These are phyloP conservation scores for Sapayoa aenigma DNA, from an alignment of 2,113 vertebrate species.

Conservation along the genomic window DNA sequence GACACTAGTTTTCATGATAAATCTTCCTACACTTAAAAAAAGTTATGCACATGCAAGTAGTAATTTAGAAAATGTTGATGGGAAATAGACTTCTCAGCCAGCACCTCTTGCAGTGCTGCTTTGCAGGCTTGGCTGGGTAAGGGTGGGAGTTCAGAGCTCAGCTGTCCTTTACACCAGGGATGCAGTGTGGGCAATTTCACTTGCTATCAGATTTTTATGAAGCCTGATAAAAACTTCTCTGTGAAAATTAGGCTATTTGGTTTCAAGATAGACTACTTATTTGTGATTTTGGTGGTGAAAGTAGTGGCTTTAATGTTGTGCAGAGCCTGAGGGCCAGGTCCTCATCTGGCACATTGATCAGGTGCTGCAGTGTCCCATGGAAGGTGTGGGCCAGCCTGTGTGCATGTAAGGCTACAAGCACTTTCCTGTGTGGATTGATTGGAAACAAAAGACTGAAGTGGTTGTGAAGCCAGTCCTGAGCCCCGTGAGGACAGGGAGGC, in stretches of 20 bases:
- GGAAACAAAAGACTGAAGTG: neutral
- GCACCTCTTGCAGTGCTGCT: neutral
- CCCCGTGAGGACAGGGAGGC: no score
- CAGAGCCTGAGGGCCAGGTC: neutral
- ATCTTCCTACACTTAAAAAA: neutral
- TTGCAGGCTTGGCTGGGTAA: neutral
- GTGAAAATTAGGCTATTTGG: neutral
- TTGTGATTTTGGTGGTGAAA: neutral
- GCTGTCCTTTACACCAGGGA: neutral
- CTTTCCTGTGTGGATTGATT: neutral
- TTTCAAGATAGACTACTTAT: neutral
- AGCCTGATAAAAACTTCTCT: neutral
- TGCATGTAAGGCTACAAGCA: neutral
- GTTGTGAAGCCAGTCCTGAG: neutral
- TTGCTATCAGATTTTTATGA: neutral
- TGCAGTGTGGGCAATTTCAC: neutral
- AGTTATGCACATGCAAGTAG: neutral
- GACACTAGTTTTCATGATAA: neutral
- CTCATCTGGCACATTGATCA: fast-evolving
- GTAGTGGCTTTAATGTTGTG: neutral
- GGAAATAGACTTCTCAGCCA: neutral
- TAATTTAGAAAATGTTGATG: neutral
- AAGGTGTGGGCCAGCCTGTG: neutral
- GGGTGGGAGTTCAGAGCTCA: neutral
- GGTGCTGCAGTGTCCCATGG: neutral